phyloP scores from a whole-genome alignment of 2,888 invertebrate genomes.

The Harpalus rubripes region DNA sequence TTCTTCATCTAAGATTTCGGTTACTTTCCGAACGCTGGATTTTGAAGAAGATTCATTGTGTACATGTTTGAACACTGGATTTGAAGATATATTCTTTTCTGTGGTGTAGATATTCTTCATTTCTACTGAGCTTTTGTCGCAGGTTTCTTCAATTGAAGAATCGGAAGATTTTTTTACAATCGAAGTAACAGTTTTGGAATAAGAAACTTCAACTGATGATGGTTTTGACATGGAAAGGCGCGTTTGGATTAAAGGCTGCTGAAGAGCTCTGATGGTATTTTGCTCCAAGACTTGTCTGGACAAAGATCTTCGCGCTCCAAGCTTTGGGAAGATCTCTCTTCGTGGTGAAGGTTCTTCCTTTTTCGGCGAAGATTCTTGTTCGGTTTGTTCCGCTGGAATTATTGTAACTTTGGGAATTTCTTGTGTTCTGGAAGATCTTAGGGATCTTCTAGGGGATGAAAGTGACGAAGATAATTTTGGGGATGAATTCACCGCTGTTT shows the following conservation, averaged over 20 bases:
- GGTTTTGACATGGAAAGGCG: constrained; percentile 13
- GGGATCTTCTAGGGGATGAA: neutral
- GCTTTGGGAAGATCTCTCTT: constrained; percentile 42
- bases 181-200: constrained; percentile 51
- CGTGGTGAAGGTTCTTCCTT: neutral
- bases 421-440: neutral
- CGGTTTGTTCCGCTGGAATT: neutral
- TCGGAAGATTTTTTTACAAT: constrained; percentile 34
- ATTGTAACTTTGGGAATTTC: neutral
- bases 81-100: constrained; percentile 10
- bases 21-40: constrained; percentile 14
- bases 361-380: neutral
- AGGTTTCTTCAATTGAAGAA: constrained; percentile 35
- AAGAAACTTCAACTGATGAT: constrained; percentile 49
- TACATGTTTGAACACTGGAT: constrained; percentile 54
- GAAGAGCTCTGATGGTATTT: constrained; percentile 40
- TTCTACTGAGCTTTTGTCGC: constrained; percentile 26
- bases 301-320: constrained; percentile 45
- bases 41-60: constrained; percentile 54
- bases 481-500: neutral
- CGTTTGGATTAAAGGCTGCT: constrained; percentile 26
- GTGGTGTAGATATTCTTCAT: constrained; percentile 41
- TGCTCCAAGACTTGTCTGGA: constrained; percentile 60
- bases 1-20: constrained; percentile 43
- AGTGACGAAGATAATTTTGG: neutral